Conservation (phyloP, 2,888 invertebrate genomes). For the Crioceris asparagi region DNA sequence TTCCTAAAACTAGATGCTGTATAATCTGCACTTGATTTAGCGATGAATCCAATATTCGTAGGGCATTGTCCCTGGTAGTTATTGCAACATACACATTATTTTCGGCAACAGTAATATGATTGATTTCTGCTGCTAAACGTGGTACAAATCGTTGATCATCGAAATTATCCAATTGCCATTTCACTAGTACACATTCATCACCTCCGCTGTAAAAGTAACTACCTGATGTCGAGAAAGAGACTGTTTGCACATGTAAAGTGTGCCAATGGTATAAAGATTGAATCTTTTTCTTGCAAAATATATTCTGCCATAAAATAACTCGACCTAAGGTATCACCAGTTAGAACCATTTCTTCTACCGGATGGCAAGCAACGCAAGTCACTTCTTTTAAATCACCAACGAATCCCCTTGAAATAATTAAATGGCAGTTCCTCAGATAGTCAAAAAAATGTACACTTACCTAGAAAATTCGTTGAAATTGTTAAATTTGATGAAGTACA, state of each 20-base stretch:
- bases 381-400: slow-evolving; percentile 30
- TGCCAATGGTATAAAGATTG: slow-evolving; percentile 66
- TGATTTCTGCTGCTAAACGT: slow-evolving; percentile 56
- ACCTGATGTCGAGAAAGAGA: slow-evolving; percentile 55
- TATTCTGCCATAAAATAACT: slow-evolving; percentile 51
- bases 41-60: slow-evolving; percentile 46
- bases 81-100: slow-evolving; percentile 55
- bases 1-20: slow-evolving; percentile 51
- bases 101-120: slow-evolving; percentile 47
- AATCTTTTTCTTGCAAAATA: slow-evolving; percentile 28
- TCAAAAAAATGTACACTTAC: slow-evolving; percentile 11
- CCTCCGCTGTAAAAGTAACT: slow-evolving; percentile 65
- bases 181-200: slow-evolving; percentile 65
- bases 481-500: slow-evolving; percentile 21
- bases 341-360: slow-evolving; percentile 50
- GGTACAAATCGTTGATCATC: slow-evolving; percentile 47
- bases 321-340: slow-evolving; percentile 58
- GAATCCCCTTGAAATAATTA: slow-evolving; percentile 19
- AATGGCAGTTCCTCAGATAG: not conserved
- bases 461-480: slow-evolving; percentile 20
- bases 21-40: slow-evolving; percentile 37
- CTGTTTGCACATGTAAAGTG: slow-evolving; percentile 53
- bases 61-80: slow-evolving; percentile 58
- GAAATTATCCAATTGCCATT: slow-evolving; percentile 52
- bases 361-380: slow-evolving; percentile 58